Evolutionary conservation across 2,113 vertebrate genomes (phyloP), one percentile per base, ranked within the genome.

Genomic region (Perognathus longimembris): DNA sequence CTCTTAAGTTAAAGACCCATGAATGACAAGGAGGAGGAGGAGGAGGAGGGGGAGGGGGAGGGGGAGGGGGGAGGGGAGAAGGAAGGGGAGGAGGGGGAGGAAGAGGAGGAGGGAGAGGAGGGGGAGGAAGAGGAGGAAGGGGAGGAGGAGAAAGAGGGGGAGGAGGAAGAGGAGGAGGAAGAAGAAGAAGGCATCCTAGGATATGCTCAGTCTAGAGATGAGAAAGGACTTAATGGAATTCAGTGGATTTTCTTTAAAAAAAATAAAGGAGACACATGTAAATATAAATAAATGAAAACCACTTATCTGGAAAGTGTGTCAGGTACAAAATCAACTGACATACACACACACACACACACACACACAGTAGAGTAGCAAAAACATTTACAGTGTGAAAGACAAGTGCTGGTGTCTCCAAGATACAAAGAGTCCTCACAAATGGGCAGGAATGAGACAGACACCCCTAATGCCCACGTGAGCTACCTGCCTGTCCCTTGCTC

Each of bases 311-410:
- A 85, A 93, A 95, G 70, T n/a, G 40, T 57, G 2, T 66, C 50
- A 75, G n/a, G 15, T 67, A 34, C 6, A 92, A 95, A 93, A 78
- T 59, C 76, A 94, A 71, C 63, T n/a, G n/a, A 85, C 40, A 88
- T 70, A 92, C 50, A 54, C 8, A 54, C 50, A 54, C 50, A 54
- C 50, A 54, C 50, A 64, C 83, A 67, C 38, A 59, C 30, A 64
- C 26, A 30, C 63, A 64, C 26, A 36, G n/a, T 21, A 54, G 1
- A 2, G 21, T 77, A 71, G 22, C 15, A 79, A 82, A 73, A 30
- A 73, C 20, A 5, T 59, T 20, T 85, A 32, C 24, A 12, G 79
- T n/a, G 8, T 74, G 42, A 75, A 89, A 66, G 36, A 17, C 38
- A 36, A 67, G 32, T 6, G 4, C 66, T 67, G 54, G 18, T n/a